Evolutionary conservation across 2,797 vertebrate genomes (phyloP).

Genomic region (Percopsis omiscomaycus): DNA sequence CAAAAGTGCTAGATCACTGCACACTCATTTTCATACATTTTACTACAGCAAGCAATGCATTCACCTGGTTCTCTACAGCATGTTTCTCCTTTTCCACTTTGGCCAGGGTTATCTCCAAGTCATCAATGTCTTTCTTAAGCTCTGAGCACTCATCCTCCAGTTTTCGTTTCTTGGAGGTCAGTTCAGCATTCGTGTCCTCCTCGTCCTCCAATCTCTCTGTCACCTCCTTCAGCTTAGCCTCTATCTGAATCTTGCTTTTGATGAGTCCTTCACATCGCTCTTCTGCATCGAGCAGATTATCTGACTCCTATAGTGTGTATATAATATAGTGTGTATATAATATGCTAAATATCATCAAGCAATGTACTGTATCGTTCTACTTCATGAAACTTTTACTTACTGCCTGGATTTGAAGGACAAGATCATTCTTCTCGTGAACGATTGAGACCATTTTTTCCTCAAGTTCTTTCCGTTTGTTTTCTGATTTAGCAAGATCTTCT

Average conservation of each 20-base stretch:
- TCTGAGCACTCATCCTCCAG: slow-evolving; percentile 77
- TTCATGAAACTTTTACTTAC: slow-evolving; percentile 64
- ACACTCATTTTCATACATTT: background rate
- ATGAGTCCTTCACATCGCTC: slow-evolving; percentile 67
- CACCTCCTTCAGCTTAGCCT: slow-evolving; percentile 84
- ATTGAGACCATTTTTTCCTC: slow-evolving; percentile 87
- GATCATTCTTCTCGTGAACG: slow-evolving; percentile 85
- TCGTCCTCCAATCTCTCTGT: slow-evolving; percentile 84
- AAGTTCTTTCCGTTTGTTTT: slow-evolving; percentile 80
- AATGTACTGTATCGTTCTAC: no score
- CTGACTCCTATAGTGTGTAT: slow-evolving; percentile 42
- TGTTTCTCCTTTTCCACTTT: slow-evolving; percentile 58
- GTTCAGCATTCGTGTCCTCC: slow-evolving; percentile 82
- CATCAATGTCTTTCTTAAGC: slow-evolving; percentile 67
- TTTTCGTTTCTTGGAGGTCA: slow-evolving; percentile 76
- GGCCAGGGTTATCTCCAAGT: slow-evolving; percentile 57
- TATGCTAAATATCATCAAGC: no score
- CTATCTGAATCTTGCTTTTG: slow-evolving; percentile 78
- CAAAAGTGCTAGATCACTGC: no score
- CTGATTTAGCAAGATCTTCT: slow-evolving; percentile 81
- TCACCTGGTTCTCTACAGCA: slow-evolving; percentile 66
- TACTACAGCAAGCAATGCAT: background rate
- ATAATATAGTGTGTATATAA: no score
- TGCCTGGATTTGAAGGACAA: slow-evolving; percentile 83
- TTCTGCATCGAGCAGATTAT: slow-evolving; percentile 70